phyloP scores from a whole-genome alignment of 2,113 vertebrate species.

The Chionodraco myersi region DNA sequence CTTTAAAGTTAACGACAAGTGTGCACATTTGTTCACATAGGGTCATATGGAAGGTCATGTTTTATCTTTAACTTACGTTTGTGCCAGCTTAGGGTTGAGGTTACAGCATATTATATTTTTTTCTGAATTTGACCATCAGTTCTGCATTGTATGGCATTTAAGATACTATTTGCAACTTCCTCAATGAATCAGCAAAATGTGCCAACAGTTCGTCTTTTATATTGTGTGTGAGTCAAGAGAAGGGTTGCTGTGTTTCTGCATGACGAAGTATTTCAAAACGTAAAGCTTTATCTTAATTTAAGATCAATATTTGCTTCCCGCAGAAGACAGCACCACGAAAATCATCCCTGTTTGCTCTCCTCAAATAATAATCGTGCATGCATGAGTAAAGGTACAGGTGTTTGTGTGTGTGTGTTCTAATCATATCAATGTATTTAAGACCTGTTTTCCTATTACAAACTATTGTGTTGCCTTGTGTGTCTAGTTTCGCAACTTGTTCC shows the following conservation, averaged over 20 bases:
- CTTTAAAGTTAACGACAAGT: background rate
- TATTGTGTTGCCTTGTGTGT: background rate
- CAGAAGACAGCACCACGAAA: too few species aligned
- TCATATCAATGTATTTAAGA: conserved; percentile 5
- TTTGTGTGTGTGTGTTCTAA: background rate
- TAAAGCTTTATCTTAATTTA: conserved; percentile 3
- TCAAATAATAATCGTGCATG: conserved; percentile 23
- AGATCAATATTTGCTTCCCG: background rate
- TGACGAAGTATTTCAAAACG: background rate
- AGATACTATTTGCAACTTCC: background rate
- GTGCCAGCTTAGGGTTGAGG: background rate
- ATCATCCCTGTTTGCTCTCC: conserved; percentile 21
- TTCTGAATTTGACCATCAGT: conserved; percentile 1
- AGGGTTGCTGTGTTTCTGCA: background rate
- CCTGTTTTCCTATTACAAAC: conserved; percentile 8
- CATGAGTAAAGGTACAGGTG: conserved; percentile 1
- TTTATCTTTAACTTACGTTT: background rate
- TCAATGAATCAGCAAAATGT: background rate
- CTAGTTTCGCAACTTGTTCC: background rate
- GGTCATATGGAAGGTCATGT: background rate
- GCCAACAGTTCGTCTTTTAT: background rate
- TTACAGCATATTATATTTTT: background rate
- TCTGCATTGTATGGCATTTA: background rate
- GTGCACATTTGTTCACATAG: background rate
- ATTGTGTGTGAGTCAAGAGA: background rate